Base-by-base conservation (phyloP, 2,888 invertebrate species). In the Apotomis betuletana region DNA sequence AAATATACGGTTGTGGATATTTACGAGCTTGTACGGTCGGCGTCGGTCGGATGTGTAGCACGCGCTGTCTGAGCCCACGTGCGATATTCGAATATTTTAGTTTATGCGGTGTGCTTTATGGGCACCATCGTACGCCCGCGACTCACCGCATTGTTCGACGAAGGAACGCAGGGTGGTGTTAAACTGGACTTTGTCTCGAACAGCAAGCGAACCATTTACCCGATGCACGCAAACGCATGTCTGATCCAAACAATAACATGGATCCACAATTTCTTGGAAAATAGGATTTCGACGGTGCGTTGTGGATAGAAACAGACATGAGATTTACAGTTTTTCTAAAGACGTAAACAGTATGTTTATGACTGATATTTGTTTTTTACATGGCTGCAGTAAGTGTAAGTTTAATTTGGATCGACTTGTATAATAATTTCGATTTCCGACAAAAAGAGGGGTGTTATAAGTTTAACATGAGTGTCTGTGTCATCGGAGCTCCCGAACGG, bases 71-170 rank as follows among this genome's bases (percentile, higher is more conserved):
- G 88, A 87, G 88, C 90, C 91, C 90, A 91, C 91, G 87, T 86
- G 81, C 82, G 80, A 82, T 87, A 87, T 88, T 87, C 89, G 89
- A 89, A 90, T 85, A 85, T 87, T 83, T 85, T 90, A 88, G 88
- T 89, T 85, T 86, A 87, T 88, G 83, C 81, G 81, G 79, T 75
- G 84, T 88, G 83, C 83, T 88, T 87, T 89, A 89, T 86, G 85
- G 83, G 79, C 79, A 81, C 79, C 81, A 77, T 76, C 81, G 81
- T 82, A 84, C 83, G 83, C 82, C 84, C 75, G 74, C 75, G 75
- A 73, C 69, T 69, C 72, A 63, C 65, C 54, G 61, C 59, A 51
- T 57, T 62, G 67, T 69, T 68, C 38, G 67, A 58, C 62, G 61
- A 63, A 72, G 62, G 51, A 67, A 67, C 61, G 67, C 62, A 70